Evolutionary conservation across 2,888 invertebrate genomes (phyloP), one percentile per base, ranked within the genome.

Genomic region (Falcaria lacertinaria): DNA sequence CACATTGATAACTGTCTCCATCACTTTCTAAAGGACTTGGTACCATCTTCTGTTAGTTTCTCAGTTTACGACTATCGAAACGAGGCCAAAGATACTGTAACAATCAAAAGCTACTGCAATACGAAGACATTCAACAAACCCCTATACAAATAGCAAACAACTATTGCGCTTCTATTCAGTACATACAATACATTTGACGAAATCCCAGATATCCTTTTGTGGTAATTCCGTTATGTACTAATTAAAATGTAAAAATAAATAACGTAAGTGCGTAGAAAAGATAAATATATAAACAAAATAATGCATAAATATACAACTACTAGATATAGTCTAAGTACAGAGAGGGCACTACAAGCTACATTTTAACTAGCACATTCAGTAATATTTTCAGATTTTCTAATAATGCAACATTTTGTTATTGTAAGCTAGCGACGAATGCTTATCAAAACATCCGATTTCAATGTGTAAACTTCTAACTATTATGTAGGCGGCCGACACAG

Each of bases 321-420:
- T 51, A 58, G 48, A 51, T 44, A 58, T 50, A 63, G 58, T 45
- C 11, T 28, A 28, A 55, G 37, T 16, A 16, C n/a, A 35, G 47
- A 47, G 19, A 60, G 50, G 64, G 57, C 59, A 69, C 74, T 74
- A 79, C 59, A 52, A 48, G 64, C 80, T 80, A 84, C 82, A 82
- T 80, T 83, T 82, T 74, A 81, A 84, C 79, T 81, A 81, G 81
- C 81, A 84, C 80, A 82, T 80, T 77, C 73, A 65, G 80, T 82
- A 82, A 81, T 69, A 83, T 81, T 83, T 84, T 82, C 82, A 83
- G 82, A 84, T 83, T 76, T 67, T 47, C 19, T 7, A 42, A 28
- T 40, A 37, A 33, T 42, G 41, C 37, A 49, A 35, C 42, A 22
- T n/a, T 6, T 22, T 22, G 22, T 22, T 2, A 22, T 22, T 22